Conservation (phyloP, 2,113 vertebrate species). For the Ptyas mucosa region DNA sequence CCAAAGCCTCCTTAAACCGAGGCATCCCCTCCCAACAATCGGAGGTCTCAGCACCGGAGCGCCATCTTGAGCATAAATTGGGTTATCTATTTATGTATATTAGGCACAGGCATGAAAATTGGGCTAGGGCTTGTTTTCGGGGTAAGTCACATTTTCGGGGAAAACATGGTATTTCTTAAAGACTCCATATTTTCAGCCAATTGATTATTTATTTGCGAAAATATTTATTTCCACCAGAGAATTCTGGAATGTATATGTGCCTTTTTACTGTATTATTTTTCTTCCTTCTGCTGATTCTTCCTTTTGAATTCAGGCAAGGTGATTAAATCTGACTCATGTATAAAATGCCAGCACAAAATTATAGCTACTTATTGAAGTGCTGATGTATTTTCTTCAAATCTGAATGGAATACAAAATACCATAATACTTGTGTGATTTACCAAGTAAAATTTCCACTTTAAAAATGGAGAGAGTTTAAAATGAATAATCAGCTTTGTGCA, state of each 20-base stretch:
- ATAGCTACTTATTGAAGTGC: background rate
- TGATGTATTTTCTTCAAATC: background rate
- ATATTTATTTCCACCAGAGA: background rate
- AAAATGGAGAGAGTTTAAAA: background rate
- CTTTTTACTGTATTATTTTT: background rate
- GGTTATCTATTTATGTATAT: too few relatives aligned
- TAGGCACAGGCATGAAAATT: too few relatives aligned
- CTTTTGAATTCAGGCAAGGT: background rate
- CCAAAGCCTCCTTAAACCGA: too few relatives aligned
- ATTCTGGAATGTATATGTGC: background rate
- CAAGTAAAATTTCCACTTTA: background rate
- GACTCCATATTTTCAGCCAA: background rate
- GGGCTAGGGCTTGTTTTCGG: too few relatives aligned
- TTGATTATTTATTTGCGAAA: background rate
- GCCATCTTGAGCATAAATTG: too few relatives aligned
- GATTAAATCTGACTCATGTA: conserved; percentile 1
- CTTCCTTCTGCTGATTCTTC: background rate
- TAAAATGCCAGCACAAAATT: conserved; percentile 28
- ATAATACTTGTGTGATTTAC: background rate
- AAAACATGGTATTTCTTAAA: background rate
- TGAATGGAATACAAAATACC: background rate
- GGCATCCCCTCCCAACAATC: too few relatives aligned
- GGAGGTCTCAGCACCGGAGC: too few relatives aligned
- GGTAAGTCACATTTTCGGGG: too few relatives aligned
- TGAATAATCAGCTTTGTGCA: background rate